These are phyloP conservation scores for Gavia stellata DNA, from an alignment of 2,113 vertebrate genomes.

Conservation along the genomic window DNA sequence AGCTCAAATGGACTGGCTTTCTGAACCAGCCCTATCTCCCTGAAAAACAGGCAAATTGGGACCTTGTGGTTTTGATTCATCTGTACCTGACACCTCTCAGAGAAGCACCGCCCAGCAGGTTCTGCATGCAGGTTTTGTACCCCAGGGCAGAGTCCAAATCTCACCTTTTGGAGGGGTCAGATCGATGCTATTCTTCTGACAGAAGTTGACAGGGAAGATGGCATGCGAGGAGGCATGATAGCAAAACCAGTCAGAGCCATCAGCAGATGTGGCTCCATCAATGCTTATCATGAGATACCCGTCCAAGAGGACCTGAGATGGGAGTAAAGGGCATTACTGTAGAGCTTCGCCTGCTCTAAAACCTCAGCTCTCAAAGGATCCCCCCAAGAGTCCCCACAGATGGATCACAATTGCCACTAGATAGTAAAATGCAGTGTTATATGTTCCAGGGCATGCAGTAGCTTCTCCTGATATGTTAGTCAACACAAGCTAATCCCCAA, in stretches of 20 bases:
- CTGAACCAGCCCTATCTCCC: not conserved
- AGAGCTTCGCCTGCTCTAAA: not conserved
- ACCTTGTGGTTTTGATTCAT: not conserved
- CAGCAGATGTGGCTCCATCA: constrained; percentile 77
- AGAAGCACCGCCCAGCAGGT: not conserved
- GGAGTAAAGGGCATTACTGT: not conserved
- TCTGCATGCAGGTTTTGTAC: not conserved
- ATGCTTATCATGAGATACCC: constrained; percentile 94
- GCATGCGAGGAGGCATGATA: constrained; percentile 92
- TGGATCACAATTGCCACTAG: not conserved
- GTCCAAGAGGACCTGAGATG: constrained; percentile 84
- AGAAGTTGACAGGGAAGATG: constrained; percentile 87
- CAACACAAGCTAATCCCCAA: not conserved
- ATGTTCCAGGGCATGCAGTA: not conserved
- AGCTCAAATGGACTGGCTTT: not conserved
- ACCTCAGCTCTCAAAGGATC: not conserved
- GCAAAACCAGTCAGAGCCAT: constrained; percentile 89
- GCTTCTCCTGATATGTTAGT: not conserved
- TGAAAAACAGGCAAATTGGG: not conserved
- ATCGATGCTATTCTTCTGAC: constrained; percentile 83
- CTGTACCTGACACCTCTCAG: not conserved
- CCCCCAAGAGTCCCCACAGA: not conserved
- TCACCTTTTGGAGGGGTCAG: constrained; percentile 87
- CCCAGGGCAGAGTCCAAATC: not conserved
- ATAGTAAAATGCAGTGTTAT: not conserved